Evolutionary conservation across 2,888 invertebrate species (phyloP), one percentile per base, ranked within the genome.

Genomic region (Melanostoma scalare): DNA sequence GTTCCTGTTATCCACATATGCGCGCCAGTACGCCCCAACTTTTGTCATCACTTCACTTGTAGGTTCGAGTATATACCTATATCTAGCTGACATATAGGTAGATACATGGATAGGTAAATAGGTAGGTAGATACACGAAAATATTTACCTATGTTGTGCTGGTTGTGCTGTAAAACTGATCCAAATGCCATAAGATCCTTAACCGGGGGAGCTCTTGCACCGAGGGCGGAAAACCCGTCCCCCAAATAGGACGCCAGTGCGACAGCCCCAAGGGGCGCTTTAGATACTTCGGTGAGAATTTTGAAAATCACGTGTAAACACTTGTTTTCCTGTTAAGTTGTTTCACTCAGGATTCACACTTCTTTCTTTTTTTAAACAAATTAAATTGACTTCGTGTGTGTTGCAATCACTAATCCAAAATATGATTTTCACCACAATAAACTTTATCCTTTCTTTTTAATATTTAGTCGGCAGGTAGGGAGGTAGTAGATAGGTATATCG

Each of bases 211-310:
- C 90, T 88, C 91, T 89, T 86, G 90, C 89, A 89, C 90, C 90
- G 88, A 91, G 91, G 89, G 90, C 90, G 89, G 91, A 89, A 89
- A 91, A 91, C 87, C 91, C 91, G 90, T 91, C 91, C 89, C 91
- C 91, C 90, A 91, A 89, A 90, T 91, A 91, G 89, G 91, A 91
- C 91, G 91, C 91, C 91, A 91, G 91, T 90, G 91, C 91, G 91
- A 91, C 91, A 90, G 91, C 91, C 91, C 91, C 90, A 88, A 90
- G 91, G 91, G 91, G 91, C 91, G 90, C 89, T 89, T 91, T 91
- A 77, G 91, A 90, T 86, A 89, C 89, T 88, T 91, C 91, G 91
- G 91, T 91, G 87, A 91, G 90, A 91, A 91, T 91, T 91, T 91
- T 91, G 91, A 89, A 88, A 85, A 87, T 73, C 74, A 40, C 79